Conservation (phyloP, 2,797 vertebrate genomes). For the Discoglossus pictus region DNA sequence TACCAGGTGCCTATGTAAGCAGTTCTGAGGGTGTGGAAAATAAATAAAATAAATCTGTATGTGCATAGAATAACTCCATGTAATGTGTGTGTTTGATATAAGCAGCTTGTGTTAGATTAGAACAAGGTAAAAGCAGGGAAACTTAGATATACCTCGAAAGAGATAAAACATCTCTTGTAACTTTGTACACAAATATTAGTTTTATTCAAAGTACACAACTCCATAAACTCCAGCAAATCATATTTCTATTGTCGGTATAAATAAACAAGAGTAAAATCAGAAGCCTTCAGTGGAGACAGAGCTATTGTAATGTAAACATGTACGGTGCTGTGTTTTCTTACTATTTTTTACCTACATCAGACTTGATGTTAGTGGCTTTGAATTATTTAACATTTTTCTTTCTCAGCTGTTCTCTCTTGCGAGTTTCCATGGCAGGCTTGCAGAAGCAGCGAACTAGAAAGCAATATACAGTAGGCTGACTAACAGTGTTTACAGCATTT, state of each 20-base stretch:
- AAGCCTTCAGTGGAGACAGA: slow-evolving; percentile 27
- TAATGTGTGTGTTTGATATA: too few relatives aligned
- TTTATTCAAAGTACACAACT: too few relatives aligned
- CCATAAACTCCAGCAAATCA: background rate
- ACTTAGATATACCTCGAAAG: too few relatives aligned
- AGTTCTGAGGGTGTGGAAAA: too few relatives aligned
- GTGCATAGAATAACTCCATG: too few relatives aligned
- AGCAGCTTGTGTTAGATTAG: too few relatives aligned
- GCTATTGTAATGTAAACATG: slow-evolving; percentile 64
- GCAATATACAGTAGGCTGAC: slow-evolving; percentile 53
- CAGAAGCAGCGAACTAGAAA: slow-evolving; percentile 56
- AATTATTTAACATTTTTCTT: slow-evolving; percentile 75
- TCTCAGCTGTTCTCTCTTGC: slow-evolving; percentile 65
- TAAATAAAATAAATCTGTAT: too few relatives aligned
- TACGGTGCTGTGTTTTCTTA: slow-evolving; percentile 61
- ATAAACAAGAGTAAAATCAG: slow-evolving; percentile 43
- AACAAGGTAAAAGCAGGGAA: too few relatives aligned
- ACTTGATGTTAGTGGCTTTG: slow-evolving; percentile 70
- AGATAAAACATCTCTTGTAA: too few relatives aligned
- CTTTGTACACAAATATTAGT: too few relatives aligned
- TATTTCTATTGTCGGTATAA: slow-evolving; percentile 12
- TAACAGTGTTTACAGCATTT: slow-evolving; percentile 44
- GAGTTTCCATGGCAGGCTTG: slow-evolving; percentile 54
- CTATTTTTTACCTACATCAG: slow-evolving; percentile 75
- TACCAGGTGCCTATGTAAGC: too few relatives aligned